Conservation (phyloP, 2,113 vertebrate genomes). For the Caranx ignobilis region DNA sequence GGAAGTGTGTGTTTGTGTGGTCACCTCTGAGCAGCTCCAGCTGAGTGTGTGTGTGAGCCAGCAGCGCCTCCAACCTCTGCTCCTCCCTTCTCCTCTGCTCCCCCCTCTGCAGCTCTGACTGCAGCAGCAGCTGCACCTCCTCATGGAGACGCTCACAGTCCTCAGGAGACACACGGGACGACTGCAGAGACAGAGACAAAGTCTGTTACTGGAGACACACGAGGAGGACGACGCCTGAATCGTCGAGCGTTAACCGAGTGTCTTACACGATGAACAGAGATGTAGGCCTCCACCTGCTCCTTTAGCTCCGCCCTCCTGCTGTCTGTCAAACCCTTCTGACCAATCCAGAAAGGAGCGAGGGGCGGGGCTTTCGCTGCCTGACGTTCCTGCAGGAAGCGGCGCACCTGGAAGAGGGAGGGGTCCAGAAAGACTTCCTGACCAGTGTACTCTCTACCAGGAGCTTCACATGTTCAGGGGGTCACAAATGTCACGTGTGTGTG, state of each 20-base stretch:
- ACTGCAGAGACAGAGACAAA: constrained; percentile 23
- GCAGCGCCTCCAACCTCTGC: constrained; percentile 58
- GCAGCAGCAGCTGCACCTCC: constrained; percentile 71
- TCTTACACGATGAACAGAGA: constrained; percentile 87
- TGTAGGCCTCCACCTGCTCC: constrained; percentile 88
- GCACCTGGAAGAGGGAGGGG: constrained; percentile 78
- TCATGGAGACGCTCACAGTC: constrained; percentile 61
- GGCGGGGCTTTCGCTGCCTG: constrained; percentile 71
- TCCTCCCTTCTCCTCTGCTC: constrained; percentile 49
- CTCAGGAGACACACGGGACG: constrained; percentile 26
- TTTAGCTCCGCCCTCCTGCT: constrained; percentile 86
- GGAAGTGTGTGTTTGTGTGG: constrained; percentile 3
- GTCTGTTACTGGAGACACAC: background rate
- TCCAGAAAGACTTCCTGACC: too few species aligned
- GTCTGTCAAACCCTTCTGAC: constrained; percentile 86
- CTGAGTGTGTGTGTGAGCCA: constrained; percentile 72
- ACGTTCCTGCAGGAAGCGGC: constrained; percentile 86
- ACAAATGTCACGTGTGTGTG: background rate
- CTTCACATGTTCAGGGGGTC: too few species aligned
- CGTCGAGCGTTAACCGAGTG: background rate
- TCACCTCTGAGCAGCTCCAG: constrained; percentile 69
- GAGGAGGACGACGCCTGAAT: background rate
- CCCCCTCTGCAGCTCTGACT: constrained; percentile 46
- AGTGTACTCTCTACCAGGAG: too few species aligned
- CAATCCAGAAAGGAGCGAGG: constrained; percentile 80